phyloP scores from a whole-genome alignment of 1,140 invertebrate species.

The Lucilia cuprina region DNA sequence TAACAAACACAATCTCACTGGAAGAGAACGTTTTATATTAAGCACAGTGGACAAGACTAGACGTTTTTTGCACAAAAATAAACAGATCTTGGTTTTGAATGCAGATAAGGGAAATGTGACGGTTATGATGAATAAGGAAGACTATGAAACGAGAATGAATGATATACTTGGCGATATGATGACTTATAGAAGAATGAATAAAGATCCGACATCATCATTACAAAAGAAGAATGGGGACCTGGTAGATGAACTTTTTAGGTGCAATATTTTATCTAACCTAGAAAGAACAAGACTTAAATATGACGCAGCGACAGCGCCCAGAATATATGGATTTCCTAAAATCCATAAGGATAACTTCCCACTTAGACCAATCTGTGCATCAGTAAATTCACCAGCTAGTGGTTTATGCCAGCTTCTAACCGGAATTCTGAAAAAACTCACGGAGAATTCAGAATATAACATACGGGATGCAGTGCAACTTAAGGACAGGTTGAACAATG shows the following conservation, averaged over 20 bases:
- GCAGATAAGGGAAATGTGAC: conserved; percentile 16
- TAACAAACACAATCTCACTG: neutral
- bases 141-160: neutral
- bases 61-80: conserved; percentile 1
- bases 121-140: neutral
- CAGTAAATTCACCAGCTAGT: too few species aligned
- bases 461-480: too few species aligned
- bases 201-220: conserved; percentile 5
- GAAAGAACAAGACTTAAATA: neutral
- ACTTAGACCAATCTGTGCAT: neutral
- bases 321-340: conserved; percentile 26
- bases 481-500: too few species aligned
- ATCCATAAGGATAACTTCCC: neutral
- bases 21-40: neutral
- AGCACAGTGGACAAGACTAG: neutral
- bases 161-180: conserved; percentile 10
- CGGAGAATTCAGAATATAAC: too few species aligned
- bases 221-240: neutral
- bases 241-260: neutral
- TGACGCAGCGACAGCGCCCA: neutral
- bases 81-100: neutral
- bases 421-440: too few species aligned
- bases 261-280: neutral
- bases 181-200: neutral
- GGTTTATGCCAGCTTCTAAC: too few species aligned